phyloP scores from a whole-genome alignment of 2,113 vertebrate genomes.

The Cebidichthys violaceus region DNA sequence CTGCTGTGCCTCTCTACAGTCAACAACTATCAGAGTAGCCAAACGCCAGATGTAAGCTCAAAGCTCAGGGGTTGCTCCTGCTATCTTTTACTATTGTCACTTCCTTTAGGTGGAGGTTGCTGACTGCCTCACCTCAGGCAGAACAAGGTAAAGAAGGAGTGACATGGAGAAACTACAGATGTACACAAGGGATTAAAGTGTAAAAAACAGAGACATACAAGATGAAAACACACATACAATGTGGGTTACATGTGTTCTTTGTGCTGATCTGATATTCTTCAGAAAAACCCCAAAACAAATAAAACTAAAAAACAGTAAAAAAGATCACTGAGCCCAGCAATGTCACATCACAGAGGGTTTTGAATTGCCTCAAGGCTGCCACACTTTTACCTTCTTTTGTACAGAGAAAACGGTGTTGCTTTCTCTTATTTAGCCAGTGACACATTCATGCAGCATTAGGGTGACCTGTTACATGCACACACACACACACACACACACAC shows the following conservation, averaged over 20 bases:
- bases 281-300: not conserved
- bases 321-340: not conserved
- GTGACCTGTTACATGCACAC: conserved; percentile 43
- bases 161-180: conserved; percentile 41
- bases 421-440: conserved; percentile 19
- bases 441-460: conserved; percentile 16
- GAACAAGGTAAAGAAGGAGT: conserved; percentile 20
- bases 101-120: conserved; percentile 48
- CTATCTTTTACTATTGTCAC: conserved; percentile 63
- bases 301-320: not conserved
- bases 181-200: not conserved
- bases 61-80: conserved; percentile 30
- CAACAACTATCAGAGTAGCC: conserved; percentile 45
- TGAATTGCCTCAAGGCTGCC: conserved; percentile 2
- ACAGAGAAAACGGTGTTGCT: conserved; percentile 49
- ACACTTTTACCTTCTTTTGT: conserved; percentile 2
- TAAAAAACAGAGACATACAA: not conserved
- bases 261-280: conserved; percentile 24
- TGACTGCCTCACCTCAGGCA: conserved; percentile 42
- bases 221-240: not conserved
- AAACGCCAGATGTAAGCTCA: conserved; percentile 58
- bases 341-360: conserved; percentile 9
- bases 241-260: not conserved
- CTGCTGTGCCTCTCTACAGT: conserved; percentile 17
- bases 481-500: no score